Conservation (phyloP, 2,113 vertebrate species). For the Erythrocercus mccallii region DNA sequence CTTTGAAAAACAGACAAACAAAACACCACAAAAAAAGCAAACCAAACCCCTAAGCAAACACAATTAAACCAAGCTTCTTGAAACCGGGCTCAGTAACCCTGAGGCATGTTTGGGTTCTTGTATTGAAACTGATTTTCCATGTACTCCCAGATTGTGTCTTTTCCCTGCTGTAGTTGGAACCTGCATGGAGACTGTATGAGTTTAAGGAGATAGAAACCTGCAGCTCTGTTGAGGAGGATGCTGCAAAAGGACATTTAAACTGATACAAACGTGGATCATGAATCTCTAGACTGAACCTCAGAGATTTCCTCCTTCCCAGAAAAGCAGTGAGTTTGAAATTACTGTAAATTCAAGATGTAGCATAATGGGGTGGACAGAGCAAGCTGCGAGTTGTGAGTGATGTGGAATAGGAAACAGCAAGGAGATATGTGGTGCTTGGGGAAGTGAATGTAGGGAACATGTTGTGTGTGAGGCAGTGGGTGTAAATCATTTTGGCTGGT, state of each 20-base stretch:
- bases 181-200: background rate
- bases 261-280: accelerated
- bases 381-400: background rate
- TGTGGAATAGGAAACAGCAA: background rate
- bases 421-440: background rate
- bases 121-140: accelerated
- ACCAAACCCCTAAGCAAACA: background rate
- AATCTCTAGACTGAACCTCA: background rate
- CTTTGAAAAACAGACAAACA: background rate
- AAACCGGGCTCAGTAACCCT: background rate
- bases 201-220: background rate
- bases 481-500: background rate
- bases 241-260: background rate
- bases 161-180: background rate
- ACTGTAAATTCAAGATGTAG: background rate
- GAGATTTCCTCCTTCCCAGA: background rate
- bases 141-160: background rate
- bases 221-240: background rate
- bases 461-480: background rate
- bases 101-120: background rate
- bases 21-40: background rate
- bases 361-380: background rate
- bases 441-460: accelerated
- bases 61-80: background rate
- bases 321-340: background rate